Conservation (phyloP, 2,797 vertebrate species). For the Dermochelys coriacea region DNA sequence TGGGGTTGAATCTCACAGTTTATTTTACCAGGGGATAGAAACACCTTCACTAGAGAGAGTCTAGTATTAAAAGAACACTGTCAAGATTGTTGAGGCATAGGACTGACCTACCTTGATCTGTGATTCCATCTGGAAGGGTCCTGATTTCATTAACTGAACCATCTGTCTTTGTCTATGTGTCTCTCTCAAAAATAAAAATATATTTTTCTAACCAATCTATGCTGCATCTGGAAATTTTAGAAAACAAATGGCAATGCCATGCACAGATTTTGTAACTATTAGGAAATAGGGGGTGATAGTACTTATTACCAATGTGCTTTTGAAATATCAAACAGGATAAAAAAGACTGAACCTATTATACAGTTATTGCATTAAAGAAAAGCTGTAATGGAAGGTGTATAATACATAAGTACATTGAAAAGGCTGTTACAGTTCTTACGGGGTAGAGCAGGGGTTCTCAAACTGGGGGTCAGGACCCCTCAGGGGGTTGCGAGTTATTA, state of each 20-base stretch:
- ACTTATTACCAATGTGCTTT: not conserved
- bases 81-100: not conserved
- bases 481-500: too few species aligned
- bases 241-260: not conserved
- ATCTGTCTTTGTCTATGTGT: not conserved
- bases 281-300: not conserved
- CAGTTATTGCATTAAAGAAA: constrained; percentile 43
- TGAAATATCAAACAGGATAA: not conserved
- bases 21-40: fast-evolving
- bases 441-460: not conserved
- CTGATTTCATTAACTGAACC: not conserved
- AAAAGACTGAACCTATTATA: constrained; percentile 25
- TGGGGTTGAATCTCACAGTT: not conserved
- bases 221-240: not conserved
- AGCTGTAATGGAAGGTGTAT: constrained; percentile 2
- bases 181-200: not conserved
- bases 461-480: too few species aligned
- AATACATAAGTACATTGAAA: not conserved
- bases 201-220: not conserved
- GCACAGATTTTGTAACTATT: not conserved
- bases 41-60: not conserved
- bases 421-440: not conserved
- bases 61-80: not conserved
- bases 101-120: not conserved
- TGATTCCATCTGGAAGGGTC: not conserved